These are phyloP conservation scores for Coenonympha arcania DNA, from an alignment of 2,888 invertebrate genomes.

Conservation along the genomic window DNA sequence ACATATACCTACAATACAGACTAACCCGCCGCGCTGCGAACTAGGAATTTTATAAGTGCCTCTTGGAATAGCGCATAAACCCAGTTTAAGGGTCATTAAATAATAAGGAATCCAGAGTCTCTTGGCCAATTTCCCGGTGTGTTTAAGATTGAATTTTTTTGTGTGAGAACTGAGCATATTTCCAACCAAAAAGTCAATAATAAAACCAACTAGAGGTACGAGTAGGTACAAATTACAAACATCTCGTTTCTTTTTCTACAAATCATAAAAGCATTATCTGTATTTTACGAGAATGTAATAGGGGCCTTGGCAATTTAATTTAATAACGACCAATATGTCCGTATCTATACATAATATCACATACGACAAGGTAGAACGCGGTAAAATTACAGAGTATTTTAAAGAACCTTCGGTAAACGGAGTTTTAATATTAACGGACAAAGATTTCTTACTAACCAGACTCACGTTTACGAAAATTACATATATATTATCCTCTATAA, in stretches of 20 bases:
- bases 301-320: constrained; percentile 17
- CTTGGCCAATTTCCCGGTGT: not conserved
- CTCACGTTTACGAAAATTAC: no score
- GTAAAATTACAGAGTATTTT: constrained; percentile 17
- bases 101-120: constrained; percentile 10
- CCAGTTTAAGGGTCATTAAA: constrained; percentile 7
- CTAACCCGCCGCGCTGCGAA: not conserved
- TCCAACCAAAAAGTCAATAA: not conserved
- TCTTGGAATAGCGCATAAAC: constrained; percentile 4
- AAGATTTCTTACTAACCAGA: no score
- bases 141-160: not conserved
- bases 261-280: not conserved
- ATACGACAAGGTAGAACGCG: constrained; percentile 11
- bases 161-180: no score
- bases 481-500: no score
- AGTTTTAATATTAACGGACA: constrained; percentile 10
- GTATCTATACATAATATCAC: no score
- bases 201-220: not conserved
- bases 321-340: constrained; percentile 18
- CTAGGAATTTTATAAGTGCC: constrained; percentile 6
- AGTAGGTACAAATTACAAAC: not conserved
- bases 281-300: constrained; percentile 5
- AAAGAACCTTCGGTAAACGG: constrained; percentile 18
- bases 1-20: no score
- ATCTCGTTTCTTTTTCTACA: not conserved